phyloP scores from a whole-genome alignment of 92 coral and sea anemone species.

The Isaurus tuberculatus region DNA sequence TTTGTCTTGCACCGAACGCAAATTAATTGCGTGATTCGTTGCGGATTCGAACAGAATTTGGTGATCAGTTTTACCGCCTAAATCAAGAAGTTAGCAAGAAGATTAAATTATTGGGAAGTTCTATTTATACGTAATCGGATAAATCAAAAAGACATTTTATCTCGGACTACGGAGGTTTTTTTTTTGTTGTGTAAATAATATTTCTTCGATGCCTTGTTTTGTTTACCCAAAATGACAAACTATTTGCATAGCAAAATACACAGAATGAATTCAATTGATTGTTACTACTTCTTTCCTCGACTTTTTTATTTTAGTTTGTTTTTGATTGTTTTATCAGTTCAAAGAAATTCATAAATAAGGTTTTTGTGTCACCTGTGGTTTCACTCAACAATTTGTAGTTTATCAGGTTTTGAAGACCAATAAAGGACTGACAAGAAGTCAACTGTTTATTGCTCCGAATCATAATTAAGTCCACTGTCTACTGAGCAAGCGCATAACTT shows the following conservation, averaged over 20 bases:
- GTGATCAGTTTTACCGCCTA: too few relatives aligned
- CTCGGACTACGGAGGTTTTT: too few relatives aligned
- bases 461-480: neutral
- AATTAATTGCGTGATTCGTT: too few relatives aligned
- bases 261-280: neutral
- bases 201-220: constrained; percentile 26
- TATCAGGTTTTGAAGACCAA: constrained; percentile 13
- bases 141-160: neutral
- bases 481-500: neutral
- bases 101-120: too few relatives aligned
- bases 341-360: neutral
- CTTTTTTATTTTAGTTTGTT: neutral
- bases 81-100: too few relatives aligned
- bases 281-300: neutral
- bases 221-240: constrained; percentile 27
- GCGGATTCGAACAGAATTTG: too few relatives aligned
- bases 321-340: neutral
- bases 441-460: neutral
- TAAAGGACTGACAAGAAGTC: neutral
- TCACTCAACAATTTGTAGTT: neutral
- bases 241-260: neutral
- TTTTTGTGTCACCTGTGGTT: constrained; percentile 2
- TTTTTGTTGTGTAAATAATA: constrained; percentile 33
- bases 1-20: too few relatives aligned
- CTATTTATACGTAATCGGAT: neutral